Evolutionary conservation across 92 coral and sea anemone species (phyloP).

Genomic region (Ricordea florida): DNA sequence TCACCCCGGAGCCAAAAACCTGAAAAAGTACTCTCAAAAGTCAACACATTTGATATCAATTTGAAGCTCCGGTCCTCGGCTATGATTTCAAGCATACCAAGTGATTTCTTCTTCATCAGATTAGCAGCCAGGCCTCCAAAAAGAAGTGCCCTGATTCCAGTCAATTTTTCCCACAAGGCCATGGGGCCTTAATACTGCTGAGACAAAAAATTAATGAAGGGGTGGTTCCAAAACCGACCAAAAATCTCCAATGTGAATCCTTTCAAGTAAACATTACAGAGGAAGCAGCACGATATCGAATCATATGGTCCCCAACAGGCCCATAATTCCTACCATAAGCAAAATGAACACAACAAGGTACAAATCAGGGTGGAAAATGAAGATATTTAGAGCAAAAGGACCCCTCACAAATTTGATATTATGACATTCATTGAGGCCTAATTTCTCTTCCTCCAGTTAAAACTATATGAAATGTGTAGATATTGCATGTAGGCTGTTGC

Average conservation of each 20-base stretch:
- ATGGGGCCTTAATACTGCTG: not conserved
- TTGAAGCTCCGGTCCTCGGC: slow-evolving; percentile 30
- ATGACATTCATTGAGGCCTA: too few relatives aligned
- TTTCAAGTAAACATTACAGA: too few relatives aligned
- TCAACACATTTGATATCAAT: slow-evolving; percentile 27
- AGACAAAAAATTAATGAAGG: slow-evolving; percentile 3
- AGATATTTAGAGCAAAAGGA: too few relatives aligned
- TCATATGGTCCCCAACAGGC: too few relatives aligned
- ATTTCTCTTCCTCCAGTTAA: too few relatives aligned
- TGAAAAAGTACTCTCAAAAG: not conserved
- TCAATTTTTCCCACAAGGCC: slow-evolving; percentile 13
- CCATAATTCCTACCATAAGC: too few relatives aligned
- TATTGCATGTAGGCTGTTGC: too few relatives aligned
- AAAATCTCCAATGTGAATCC: slow-evolving; percentile 44
- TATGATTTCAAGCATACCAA: not conserved
- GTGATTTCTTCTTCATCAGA: slow-evolving; percentile 11
- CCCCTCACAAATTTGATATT: too few relatives aligned
- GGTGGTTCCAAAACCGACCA: slow-evolving; percentile 27
- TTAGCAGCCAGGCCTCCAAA: slow-evolving; percentile 33
- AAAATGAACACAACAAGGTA: too few relatives aligned
- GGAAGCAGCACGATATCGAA: too few relatives aligned
- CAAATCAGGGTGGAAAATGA: too few relatives aligned
- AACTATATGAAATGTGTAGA: too few relatives aligned
- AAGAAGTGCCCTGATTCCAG: slow-evolving; percentile 1
- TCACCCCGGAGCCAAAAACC: not conserved